phyloP scores from a whole-genome alignment of 2,113 vertebrate genomes.

The Oryzias curvinotus region DNA sequence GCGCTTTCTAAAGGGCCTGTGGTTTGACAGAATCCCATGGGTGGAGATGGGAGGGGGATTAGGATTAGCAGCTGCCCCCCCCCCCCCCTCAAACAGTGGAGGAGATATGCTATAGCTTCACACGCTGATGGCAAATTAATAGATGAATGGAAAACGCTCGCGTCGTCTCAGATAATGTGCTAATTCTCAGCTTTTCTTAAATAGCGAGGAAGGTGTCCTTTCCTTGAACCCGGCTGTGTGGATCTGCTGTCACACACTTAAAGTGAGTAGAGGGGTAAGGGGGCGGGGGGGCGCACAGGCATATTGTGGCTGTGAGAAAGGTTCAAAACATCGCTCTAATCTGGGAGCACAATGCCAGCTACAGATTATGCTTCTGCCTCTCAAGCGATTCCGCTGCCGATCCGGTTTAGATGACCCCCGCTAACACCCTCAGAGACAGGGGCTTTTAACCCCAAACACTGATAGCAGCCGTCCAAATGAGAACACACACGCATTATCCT shows the following conservation, averaged over 20 bases:
- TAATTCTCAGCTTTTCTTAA: slow-evolving; percentile 71
- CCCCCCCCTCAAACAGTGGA: slow-evolving; percentile 71
- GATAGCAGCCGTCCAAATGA: slow-evolving; percentile 51
- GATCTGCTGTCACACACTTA: slow-evolving; percentile 60
- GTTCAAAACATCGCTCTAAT: slow-evolving; percentile 77
- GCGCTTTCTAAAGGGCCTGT: slow-evolving; percentile 71
- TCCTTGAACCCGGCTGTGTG: slow-evolving; percentile 66
- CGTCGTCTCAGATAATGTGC: slow-evolving; percentile 70
- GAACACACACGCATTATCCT: slow-evolving; percentile 40
- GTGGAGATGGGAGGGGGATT: slow-evolving; percentile 66
- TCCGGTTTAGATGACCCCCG: slow-evolving; percentile 73
- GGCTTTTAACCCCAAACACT: slow-evolving; percentile 67
- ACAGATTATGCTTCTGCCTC: slow-evolving; percentile 73
- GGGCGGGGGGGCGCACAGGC: slow-evolving; percentile 55
- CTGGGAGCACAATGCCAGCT: slow-evolving; percentile 72
- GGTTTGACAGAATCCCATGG: slow-evolving; percentile 73
- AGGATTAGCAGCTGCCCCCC: slow-evolving; percentile 78
- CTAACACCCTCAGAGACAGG: slow-evolving; percentile 65
- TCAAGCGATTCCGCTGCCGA: slow-evolving; percentile 67
- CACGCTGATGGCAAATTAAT: slow-evolving; percentile 75
- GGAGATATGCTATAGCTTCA: slow-evolving; percentile 65
- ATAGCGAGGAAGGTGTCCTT: slow-evolving; percentile 73
- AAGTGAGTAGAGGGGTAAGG: slow-evolving; percentile 21
- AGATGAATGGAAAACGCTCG: slow-evolving; percentile 70
- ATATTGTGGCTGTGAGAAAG: slow-evolving; percentile 74